phyloP scores from a whole-genome alignment of 2,797 vertebrate species.

The Amblyraja radiata region DNA sequence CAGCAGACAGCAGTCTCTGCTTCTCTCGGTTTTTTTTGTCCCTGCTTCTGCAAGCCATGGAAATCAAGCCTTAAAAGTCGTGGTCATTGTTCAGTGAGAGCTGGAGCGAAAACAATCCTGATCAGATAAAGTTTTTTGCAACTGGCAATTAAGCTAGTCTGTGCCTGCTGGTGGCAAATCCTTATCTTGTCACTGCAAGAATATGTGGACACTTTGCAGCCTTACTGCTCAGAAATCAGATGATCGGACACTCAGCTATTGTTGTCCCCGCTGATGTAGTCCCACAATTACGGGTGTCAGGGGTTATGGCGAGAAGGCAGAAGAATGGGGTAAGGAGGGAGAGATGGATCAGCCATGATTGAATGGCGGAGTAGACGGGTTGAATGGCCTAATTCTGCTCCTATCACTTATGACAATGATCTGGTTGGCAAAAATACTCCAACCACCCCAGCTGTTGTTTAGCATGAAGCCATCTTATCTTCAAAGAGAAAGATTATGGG shows the following conservation, averaged over 20 bases:
- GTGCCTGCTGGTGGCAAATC: neutral
- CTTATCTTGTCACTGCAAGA: neutral
- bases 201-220: neutral
- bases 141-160: neutral
- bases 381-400: no score
- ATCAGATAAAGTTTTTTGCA: conserved; percentile 18
- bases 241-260: neutral
- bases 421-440: neutral
- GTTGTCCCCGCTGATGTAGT: neutral
- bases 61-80: conserved; percentile 24
- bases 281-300: neutral
- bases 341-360: no score
- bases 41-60: neutral
- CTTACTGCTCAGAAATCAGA: neutral
- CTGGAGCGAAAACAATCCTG: neutral
- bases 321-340: no score
- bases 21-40: neutral
- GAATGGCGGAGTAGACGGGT: no score
- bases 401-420: no score
- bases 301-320: no score
- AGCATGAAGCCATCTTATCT: neutral
- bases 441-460: neutral
- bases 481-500: neutral
- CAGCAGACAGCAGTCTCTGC: neutral
- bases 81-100: neutral